Evolutionary conservation across 2,888 invertebrate genomes (phyloP), one percentile per base, ranked within the genome.

Genomic region (Tetragonula carbonaria): DNA sequence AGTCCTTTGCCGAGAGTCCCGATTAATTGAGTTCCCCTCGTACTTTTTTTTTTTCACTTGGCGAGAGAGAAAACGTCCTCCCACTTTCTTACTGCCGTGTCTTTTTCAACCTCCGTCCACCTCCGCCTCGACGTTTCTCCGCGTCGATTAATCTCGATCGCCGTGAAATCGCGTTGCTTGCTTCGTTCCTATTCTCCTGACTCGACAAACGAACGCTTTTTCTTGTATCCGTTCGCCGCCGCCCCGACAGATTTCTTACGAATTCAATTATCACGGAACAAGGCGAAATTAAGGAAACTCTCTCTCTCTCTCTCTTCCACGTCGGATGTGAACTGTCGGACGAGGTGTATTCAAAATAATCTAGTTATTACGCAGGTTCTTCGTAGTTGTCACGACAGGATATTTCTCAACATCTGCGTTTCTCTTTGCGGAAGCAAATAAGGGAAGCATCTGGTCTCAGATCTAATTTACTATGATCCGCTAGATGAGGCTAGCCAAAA

Each of bases 21-120:
- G 86, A 89, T 91, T 91, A 91, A 90, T 91, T 91, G 91, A 88
- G 85, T 82, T 85, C 88, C 88, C 85, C 82, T 82, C 77, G 78
- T 82, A 78, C 86, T 82, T 87, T 45, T 89, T 45, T 89, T 88
- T 88, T 88, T 90, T 88, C 87, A 85, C 82, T 86, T 84, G 83
- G 68, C 71, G 2, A 45, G 45, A 72, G 82, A 78, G 74, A 75
- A 33, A 80, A 78, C 85, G 77, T 84, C 83, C 72, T 79, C 72
- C 83, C 65, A 77, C 84, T 81, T 83, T 83, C 87, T 84, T 84
- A 70, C 79, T 65, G 59, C 45, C 81, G 79, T 86, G 78, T 85
- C 86, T 83, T 78, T 84, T 87, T 86, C 81, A 81, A 78, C 65
- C 86, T 28, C 78, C 77, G n/a, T 33, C 66, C 18, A 21, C 66